Percentiles rank a stretch among this genome's conserved stretches.
These are phyloP conservation scores for Sesia apiformis DNA, from an alignment of 2,888 invertebrate species.

Conservation along the genomic window DNA sequence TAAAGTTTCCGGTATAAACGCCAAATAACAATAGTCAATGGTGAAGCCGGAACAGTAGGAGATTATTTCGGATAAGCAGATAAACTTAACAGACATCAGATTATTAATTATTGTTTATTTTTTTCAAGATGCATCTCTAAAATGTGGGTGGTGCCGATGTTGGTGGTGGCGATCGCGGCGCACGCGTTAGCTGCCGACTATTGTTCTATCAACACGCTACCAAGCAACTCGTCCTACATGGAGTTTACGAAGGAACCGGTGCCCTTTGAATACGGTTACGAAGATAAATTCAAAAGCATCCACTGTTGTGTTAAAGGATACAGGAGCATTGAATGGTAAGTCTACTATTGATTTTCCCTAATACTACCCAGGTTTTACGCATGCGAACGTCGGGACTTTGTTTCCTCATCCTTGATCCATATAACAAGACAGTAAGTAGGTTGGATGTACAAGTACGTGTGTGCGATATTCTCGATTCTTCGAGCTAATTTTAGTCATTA, in stretches of 20 bases:
- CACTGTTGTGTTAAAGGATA: constrained; percentile 86
- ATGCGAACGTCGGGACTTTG: too few relatives aligned
- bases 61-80: too few relatives aligned
- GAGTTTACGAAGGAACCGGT: constrained; percentile 84
- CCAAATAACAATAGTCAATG: too few relatives aligned
- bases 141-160: constrained; percentile 37
- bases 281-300: constrained; percentile 81
- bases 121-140: constrained; percentile 31
- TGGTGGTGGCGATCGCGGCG: constrained; percentile 26
- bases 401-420: too few relatives aligned
- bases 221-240: constrained; percentile 75
- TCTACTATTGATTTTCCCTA: constrained; percentile 11
- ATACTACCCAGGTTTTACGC: too few relatives aligned
- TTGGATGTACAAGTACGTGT: too few relatives aligned
- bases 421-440: too few relatives aligned
- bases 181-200: constrained; percentile 53
- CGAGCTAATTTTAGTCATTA: too few relatives aligned
- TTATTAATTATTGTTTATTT: constrained; percentile 4
- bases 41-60: too few relatives aligned
- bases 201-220: constrained; percentile 76
- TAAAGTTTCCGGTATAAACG: too few relatives aligned
- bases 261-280: constrained; percentile 79
- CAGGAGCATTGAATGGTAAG: constrained; percentile 87
- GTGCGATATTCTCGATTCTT: too few relatives aligned
- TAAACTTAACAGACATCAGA: too few relatives aligned